Base-by-base conservation (phyloP, 2,113 vertebrate species). In the Blennius ocellaris region DNA sequence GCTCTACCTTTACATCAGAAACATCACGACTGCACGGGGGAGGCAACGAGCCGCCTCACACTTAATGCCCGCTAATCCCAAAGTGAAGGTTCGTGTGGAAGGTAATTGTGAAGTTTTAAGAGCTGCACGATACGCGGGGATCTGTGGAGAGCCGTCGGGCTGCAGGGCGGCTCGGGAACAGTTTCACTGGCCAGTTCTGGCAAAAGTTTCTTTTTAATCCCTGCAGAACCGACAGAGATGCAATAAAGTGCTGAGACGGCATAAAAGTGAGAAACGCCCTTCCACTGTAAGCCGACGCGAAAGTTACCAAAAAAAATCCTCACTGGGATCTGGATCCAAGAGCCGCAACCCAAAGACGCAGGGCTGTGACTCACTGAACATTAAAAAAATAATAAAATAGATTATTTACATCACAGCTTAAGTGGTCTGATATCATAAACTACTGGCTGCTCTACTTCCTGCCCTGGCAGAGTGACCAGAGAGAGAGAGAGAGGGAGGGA, bases 341-440 rank as follows among this genome's bases (percentile, higher is more conserved):
- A 50, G 11, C 62, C 41, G 16, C 49, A 62, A 58, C 69, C 54
- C 50, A 60, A 69, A 76, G 66, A 77, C 45, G 44, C 16, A 54
- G 43, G 66, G 54, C 69, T 17, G 16, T 82, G 70, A 85, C 74
- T 81, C 72, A 14, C 11, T 5, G 0, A 9, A 17, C 6, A 3
- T 37, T 50, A 41, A 51, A 76, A 21, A 51, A 65, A 79, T 72
- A 73, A 21, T 41, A 30, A 2, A n/a, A n/a, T n/a, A n/a, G 21
- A 30, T 30, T 30, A 30, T 30, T 30, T 54, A 50, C 51, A 59
- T 56, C 68, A 30, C 57, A 43, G n/a, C 36, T 69, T 60, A 69
- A 70, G 48, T 45, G 58, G 79, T 75, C 70, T 82, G 51, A 77
- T 66, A 66, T 70, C 62, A 68, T 72, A 37, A 80, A 63, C 71